Conservation (phyloP, 2,888 invertebrate genomes). For the Nemurella pictetii region DNA sequence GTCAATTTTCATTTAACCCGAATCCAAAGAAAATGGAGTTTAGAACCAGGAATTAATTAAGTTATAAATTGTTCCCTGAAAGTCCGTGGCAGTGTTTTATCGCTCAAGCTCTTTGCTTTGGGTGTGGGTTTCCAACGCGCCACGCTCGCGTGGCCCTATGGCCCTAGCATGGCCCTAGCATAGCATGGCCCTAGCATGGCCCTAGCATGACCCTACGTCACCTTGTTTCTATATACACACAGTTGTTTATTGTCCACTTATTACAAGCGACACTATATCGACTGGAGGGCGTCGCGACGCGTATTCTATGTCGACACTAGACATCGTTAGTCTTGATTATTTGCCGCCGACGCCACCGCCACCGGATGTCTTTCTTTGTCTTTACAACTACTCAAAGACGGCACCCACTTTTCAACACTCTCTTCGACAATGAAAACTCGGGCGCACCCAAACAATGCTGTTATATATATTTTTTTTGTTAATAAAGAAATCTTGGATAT, state of each 20-base stretch:
- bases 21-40: not conserved
- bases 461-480: too few species aligned
- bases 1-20: not conserved
- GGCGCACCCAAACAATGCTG: too few species aligned
- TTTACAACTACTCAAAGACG: not conserved
- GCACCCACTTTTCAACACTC: not conserved
- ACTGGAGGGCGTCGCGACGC: not conserved
- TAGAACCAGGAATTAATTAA: not conserved
- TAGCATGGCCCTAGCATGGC: too few species aligned
- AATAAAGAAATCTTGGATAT: not conserved
- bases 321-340: slow-evolving; percentile 12
- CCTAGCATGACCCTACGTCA: not conserved
- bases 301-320: not conserved
- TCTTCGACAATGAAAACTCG: not conserved
- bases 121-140: too few species aligned
- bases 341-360: not conserved
- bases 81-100: not conserved
- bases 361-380: not conserved
- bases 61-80: not conserved
- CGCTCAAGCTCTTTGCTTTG: not conserved
- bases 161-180: too few species aligned
- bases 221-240: not conserved
- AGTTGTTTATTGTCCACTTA: not conserved
- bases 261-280: not conserved
- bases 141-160: too few species aligned